phyloP scores from a whole-genome alignment of 2,888 invertebrate species.

The Lasioglossum leucozonium region DNA sequence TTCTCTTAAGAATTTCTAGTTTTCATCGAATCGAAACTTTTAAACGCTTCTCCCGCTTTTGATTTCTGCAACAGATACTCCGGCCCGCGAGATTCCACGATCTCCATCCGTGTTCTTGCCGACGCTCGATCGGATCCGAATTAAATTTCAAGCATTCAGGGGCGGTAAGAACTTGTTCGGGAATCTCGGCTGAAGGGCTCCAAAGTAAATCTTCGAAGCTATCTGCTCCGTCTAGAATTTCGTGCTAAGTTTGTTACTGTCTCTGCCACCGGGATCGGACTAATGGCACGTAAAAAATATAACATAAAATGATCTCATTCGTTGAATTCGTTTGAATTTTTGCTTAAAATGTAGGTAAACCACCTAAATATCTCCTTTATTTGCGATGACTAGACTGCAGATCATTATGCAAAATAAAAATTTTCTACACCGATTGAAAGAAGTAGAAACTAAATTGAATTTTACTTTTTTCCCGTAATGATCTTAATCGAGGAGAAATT shows the following conservation, averaged over 20 bases:
- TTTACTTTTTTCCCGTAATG: too few species aligned
- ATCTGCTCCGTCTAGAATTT: conserved; percentile 45
- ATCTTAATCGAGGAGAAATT: too few species aligned
- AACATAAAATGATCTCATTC: too few species aligned
- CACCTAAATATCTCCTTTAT: too few species aligned
- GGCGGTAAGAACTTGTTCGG: conserved; percentile 1
- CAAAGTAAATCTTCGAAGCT: conserved; percentile 23
- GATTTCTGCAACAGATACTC: conserved; percentile 28
- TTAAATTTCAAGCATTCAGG: conserved; percentile 40
- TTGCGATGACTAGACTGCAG: too few species aligned
- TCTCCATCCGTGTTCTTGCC: conserved; percentile 9
- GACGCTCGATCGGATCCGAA: conserved; percentile 19
- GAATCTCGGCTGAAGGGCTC: conserved; percentile 14
- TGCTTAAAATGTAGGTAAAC: too few species aligned
- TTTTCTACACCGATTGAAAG: too few species aligned
- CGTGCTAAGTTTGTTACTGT: conserved; percentile 7
- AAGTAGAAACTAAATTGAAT: too few species aligned
- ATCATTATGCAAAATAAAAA: too few species aligned
- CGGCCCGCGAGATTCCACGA: neutral
- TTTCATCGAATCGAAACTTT: conserved; percentile 20
- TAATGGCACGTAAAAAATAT: too few species aligned
- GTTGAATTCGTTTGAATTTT: too few species aligned
- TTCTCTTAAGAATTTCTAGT: conserved; percentile 7
- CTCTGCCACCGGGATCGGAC: neutral
- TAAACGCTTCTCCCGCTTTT: conserved; percentile 6